Evolutionary conservation across 2,888 invertebrate species (phyloP), one percentile per base, ranked within the genome.

Genomic region (Charanyca ferruginea): DNA sequence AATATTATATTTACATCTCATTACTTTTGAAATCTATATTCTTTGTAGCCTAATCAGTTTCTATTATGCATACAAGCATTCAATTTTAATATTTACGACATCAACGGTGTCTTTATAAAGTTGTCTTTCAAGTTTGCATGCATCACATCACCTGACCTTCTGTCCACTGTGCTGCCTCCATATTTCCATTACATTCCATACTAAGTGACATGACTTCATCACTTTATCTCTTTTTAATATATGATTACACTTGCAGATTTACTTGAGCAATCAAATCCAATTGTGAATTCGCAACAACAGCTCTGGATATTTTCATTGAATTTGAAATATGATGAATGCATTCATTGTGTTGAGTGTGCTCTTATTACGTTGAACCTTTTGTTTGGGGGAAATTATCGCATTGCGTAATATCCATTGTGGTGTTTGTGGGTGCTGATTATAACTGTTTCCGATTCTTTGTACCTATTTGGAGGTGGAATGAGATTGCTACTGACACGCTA

Each of bases 321-420:
- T 87, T 88, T 89, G 87, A 89, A 90, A 89, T 89, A 90, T 89
- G 89, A 89, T 90, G 90, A 89, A 90, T 90, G 89, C 88, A 86
- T 85, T 87, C 89, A 90, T 90, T 90, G 90, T 87, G 77, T 73
- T 48, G 65, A 9, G 73, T 84, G 85, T 87, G 83, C 83, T 88
- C 79, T 87, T 87, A 86, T 75, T 81, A 73, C 83, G 81, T 83
- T 84, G 87, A 83, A 90, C 87, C 91, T 91, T 92, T 93, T 92
- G 92, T 93, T 89, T 86, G 82, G 77, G 85, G 81, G 80, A 91
- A 90, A 91, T 93, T 89, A 89, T 90, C 85, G 83, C 84, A 83
- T 92, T 92, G 84, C 85, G 87, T 84, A 90, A 90, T 77, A 69
- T 83, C 86, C 86, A 90, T 91, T 90, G 86, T 86, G 82, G 79